Conservation (phyloP, 1,140 invertebrate genomes). For the Nebria ingens region DNA sequence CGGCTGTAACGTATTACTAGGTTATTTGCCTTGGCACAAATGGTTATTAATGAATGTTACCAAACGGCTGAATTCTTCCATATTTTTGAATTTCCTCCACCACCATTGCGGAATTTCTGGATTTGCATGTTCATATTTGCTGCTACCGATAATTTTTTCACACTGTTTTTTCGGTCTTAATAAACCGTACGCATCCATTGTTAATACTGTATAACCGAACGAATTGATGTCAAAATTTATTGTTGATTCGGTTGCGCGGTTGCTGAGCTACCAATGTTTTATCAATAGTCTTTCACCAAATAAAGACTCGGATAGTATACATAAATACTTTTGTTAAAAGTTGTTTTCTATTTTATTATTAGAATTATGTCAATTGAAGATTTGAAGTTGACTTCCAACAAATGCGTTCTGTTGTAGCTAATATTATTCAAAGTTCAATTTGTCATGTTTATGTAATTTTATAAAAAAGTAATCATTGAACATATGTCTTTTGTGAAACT, state of each 20-base stretch:
- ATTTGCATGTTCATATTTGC: conserved; percentile 1
- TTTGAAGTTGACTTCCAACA: too few species aligned
- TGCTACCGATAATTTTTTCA: neutral
- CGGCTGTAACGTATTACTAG: neutral
- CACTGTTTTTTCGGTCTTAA: neutral
- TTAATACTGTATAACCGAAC: neutral
- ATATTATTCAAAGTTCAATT: too few species aligned
- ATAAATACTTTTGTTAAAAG: neutral
- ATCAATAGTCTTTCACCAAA: neutral
- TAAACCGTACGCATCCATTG: neutral
- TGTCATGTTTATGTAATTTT: too few species aligned
- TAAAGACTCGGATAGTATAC: neutral
- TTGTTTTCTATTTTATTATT: too few species aligned
- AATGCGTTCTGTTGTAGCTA: too few species aligned
- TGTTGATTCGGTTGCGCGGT: neutral
- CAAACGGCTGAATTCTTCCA: neutral
- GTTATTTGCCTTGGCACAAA: neutral
- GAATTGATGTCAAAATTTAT: neutral
- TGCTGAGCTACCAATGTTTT: neutral
- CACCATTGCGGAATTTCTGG: neutral
- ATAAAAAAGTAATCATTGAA: too few species aligned
- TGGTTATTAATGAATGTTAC: neutral
- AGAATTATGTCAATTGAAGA: too few species aligned
- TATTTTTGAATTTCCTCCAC: neutral
- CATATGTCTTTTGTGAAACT: too few species aligned